Conservation (phyloP, 2,888 invertebrate genomes). For the Pyrrhosoma nymphula region DNA sequence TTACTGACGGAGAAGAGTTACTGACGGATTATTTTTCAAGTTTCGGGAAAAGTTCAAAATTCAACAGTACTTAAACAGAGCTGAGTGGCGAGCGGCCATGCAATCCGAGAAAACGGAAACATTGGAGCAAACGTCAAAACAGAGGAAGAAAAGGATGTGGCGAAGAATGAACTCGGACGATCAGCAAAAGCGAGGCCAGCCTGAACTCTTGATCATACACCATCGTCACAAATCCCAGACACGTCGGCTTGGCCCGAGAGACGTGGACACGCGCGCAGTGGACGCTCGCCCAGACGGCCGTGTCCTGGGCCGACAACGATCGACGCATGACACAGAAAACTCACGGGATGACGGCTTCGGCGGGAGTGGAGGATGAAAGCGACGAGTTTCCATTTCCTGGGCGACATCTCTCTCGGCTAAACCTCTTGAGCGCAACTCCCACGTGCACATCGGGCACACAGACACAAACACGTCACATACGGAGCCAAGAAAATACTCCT, state of each 20-base stretch:
- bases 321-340: background rate
- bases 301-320: background rate
- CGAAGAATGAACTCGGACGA: background rate
- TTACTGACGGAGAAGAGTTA: too few relatives aligned
- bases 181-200: background rate
- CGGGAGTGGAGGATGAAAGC: background rate
- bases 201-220: background rate
- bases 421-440: background rate
- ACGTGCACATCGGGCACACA: background rate
- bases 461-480: background rate
- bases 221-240: background rate
- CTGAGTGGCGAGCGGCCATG: too few relatives aligned
- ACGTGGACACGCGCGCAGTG: too few relatives aligned
- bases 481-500: background rate
- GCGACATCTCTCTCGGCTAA: background rate
- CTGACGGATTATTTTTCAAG: too few relatives aligned
- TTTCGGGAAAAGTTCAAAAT: too few relatives aligned
- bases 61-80: too few relatives aligned
- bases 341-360: background rate
- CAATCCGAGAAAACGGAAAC: too few relatives aligned
- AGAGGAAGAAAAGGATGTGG: background rate
- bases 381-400: slow-evolving; percentile 45
- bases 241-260: too few relatives aligned
- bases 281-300: background rate
- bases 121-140: too few relatives aligned